These are phyloP conservation scores for Lasaia peninsularis DNA, from an alignment of 1,140 invertebrate species.

Conservation along the genomic window DNA sequence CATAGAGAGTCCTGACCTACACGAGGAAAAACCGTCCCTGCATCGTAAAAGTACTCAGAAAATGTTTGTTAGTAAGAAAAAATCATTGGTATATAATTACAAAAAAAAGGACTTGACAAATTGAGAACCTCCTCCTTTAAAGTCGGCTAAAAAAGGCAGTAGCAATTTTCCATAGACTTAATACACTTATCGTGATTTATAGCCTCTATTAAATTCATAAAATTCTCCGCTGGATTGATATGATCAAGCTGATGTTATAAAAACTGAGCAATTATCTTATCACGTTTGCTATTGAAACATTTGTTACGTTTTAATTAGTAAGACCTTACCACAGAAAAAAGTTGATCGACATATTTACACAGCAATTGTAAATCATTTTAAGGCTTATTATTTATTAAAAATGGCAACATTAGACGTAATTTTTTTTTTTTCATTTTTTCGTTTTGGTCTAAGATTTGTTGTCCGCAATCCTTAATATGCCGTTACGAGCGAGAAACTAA, in stretches of 20 bases:
- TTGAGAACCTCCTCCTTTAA: no score
- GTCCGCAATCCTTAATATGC: no score
- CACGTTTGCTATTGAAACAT: conserved; percentile 20
- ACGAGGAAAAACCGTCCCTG: no score
- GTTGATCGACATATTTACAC: conserved; percentile 11
- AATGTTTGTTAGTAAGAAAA: no score
- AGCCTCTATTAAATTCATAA: conserved; percentile 2
- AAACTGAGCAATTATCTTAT: conserved; percentile 19
- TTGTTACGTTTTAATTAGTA: conserved; percentile 23
- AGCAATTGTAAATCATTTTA: background rate
- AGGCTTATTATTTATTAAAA: background rate
- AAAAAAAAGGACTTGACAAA: no score
- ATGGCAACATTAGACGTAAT: no score
- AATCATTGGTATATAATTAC: no score
- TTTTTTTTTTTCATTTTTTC: no score
- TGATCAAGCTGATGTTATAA: conserved; percentile 14
- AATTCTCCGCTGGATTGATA: background rate
- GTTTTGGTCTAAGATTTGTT: no score
- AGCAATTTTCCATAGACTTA: background rate
- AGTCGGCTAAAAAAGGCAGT: background rate
- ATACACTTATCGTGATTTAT: background rate
- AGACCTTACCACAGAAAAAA: conserved; percentile 15
- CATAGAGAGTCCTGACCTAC: no score
- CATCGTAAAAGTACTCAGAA: no score
- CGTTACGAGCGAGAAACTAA: no score